phyloP scores from a whole-genome alignment of 2,797 vertebrate species.

The Chelmon rostratus region DNA sequence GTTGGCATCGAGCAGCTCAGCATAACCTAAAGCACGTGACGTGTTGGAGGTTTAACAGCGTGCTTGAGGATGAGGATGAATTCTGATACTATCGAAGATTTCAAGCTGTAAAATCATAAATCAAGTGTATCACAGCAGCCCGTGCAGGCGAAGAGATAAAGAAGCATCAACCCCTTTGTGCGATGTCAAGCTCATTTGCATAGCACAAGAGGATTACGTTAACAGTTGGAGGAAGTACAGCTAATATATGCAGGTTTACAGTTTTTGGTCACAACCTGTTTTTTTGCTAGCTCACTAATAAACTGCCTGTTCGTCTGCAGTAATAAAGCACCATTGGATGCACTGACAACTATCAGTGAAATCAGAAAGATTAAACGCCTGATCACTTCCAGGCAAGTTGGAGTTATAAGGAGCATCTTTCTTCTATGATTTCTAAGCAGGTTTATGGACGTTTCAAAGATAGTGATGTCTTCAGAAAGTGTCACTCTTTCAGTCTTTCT shows the following conservation, averaged over 20 bases:
- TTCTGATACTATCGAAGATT: constrained; percentile 24
- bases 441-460: too few species aligned
- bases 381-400: too few species aligned
- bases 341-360: too few species aligned
- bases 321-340: too few species aligned
- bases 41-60: constrained; percentile 27
- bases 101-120: constrained; percentile 22
- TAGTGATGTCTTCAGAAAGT: too few species aligned
- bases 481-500: too few species aligned
- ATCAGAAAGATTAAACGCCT: too few species aligned
- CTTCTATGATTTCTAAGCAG: too few species aligned
- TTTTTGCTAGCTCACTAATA: background rate
- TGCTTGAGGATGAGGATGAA: background rate
- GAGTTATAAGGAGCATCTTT: too few species aligned
- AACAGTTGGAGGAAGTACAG: constrained; percentile 20
- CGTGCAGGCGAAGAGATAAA: constrained; percentile 23
- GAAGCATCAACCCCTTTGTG: constrained; percentile 13
- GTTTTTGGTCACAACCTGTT: background rate
- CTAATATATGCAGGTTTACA: constrained; percentile 31
- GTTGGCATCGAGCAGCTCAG: constrained; percentile 5
- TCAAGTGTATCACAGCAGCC: constrained; percentile 21
- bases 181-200: constrained; percentile 28
- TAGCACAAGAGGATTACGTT: constrained; percentile 33
- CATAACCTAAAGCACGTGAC: constrained; percentile 1
- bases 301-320: background rate